phyloP scores from a whole-genome alignment of 1,140 invertebrate species.

The Polypedilum vanderplanki region DNA sequence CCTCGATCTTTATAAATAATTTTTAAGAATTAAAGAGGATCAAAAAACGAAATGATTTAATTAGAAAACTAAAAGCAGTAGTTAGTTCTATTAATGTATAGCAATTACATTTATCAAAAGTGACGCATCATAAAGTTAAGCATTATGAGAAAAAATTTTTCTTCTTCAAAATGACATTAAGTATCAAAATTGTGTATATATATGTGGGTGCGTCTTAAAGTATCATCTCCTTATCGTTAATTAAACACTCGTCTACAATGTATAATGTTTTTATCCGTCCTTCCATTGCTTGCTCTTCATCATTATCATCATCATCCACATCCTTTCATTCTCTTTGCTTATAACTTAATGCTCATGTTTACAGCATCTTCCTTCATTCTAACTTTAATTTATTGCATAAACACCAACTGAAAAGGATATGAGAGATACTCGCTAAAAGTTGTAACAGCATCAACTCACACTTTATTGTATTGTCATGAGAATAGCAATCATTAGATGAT shows the following conservation, averaged over 20 bases:
- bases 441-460: neutral
- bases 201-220: neutral
- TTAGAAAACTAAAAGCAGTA: no score
- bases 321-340: neutral
- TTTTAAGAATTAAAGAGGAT: no score
- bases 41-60: no score
- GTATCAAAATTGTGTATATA: neutral
- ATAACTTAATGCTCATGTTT: conserved; percentile 19
- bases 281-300: neutral
- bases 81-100: no score
- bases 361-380: neutral
- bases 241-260: conserved; percentile 17
- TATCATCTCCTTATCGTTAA: conserved; percentile 10
- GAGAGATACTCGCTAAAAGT: neutral
- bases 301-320: conserved; percentile 1
- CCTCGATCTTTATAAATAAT: no score
- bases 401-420: neutral
- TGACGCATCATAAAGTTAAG: no score
- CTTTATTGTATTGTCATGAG: conserved; percentile 14
- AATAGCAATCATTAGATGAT: neutral
- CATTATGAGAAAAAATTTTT: no score
- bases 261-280: neutral
- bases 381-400: conserved; percentile 15
- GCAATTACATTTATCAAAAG: no score
- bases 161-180: neutral